Base-by-base conservation (phyloP, 2,113 vertebrate genomes). In the Anser cygnoides region DNA sequence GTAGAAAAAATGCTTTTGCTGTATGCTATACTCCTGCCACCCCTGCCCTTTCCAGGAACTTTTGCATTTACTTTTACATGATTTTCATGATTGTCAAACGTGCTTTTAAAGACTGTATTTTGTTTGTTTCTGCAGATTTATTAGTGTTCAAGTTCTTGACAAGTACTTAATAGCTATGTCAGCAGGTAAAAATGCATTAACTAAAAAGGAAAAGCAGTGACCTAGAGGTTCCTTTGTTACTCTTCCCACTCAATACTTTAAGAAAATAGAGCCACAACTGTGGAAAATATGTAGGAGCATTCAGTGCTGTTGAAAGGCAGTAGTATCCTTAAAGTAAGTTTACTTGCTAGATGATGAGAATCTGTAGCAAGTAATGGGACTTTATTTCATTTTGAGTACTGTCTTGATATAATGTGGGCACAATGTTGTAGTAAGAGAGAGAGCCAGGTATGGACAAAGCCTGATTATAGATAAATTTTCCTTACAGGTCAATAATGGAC, bases 1-100 rank as follows among this genome's bases (percentile, higher is more conserved):
- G 55, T 97, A 97, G 97, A 97, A 97, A 96, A 90, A 97, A 93
- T 96, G 84, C 72, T 90, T 94, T 59, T 92, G 19, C 67, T 92
- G 89, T 62, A 50, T 94, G 61, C 94, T 80, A 6, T 82, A 50
- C 89, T 83, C 25, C 21, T 95, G 78, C 91, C 68, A 75, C 75
- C 77, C 83, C 66, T 88, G 9, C 83, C 70, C 33, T 65, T 78
- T 84, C 52, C 49, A 80, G 59, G 35, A 87, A 81, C 54, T 90
- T 90, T 17, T 93, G 70, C 54, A 4, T 94, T 97, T 93, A 80
- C 62, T 86, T 82, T 86, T 82, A 66, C 41, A 33, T 72, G 75
- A 74, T 90, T 97, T 96, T 96, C 61, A 49, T 68, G 73, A 62
- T 96, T 93, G 62, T 80, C 52, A 31, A 81, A 68, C 54, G 52